Base-by-base conservation (phyloP, 2,888 invertebrate species). In the Agrochola litura region DNA sequence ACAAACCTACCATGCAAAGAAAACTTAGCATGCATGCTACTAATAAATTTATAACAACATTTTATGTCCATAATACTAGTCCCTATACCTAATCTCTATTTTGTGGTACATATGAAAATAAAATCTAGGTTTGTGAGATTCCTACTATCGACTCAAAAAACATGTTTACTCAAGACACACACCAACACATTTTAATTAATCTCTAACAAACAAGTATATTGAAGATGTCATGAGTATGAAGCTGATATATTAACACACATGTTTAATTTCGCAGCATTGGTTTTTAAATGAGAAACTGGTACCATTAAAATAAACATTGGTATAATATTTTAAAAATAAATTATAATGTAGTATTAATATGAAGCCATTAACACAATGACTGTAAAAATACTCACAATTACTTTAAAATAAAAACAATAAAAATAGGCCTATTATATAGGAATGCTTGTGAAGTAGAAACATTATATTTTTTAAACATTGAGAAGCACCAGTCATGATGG, bases 1-100 rank as follows among this genome's bases (percentile, higher is more conserved):
- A 91, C 92, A 92, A 92, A 92, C 88, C 95, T 95, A 96, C 92
- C 95, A 95, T 95, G 95, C 96, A 95, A 94, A 93, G 90, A 90
- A 94, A 94, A 93, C 92, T 92, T 90, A 93, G 94, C 94, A 94
- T 93, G 92, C 87, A 84, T 64, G 68, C 95, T 94, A 94, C 92
- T 90, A 91, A 93, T 94, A 93, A 89, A 85, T 92, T 90, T 91
- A 92, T 94, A 94, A 94, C 95, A 95, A 94, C 95, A 95, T 94
- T 94, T 92, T 91, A 95, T 95, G 94, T 95, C 92, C 91, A 92
- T 92, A 93, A 93, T 91, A 92, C 94, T 92, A 94, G 90, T 91
- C 87, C 89, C 92, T 94, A 94, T 90, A 81, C 88, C 93, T 92
- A 93, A 91, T 89, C 86, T 82, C 88, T 84, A 91, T 85, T 86